Conservation (phyloP, 2,113 vertebrate genomes). For the Ameiurus melas region DNA sequence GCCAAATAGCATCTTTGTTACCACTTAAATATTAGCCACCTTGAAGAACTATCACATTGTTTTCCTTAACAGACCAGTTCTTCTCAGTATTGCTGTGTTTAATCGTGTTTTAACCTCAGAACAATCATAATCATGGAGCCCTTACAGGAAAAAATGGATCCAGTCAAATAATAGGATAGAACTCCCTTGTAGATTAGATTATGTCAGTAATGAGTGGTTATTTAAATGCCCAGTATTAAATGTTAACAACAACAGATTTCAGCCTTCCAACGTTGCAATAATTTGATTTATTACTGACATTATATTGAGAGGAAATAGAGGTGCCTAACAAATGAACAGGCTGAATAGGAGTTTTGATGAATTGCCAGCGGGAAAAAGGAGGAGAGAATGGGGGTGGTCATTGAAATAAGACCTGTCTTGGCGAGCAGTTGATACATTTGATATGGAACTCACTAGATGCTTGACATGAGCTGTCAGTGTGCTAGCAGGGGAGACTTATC, state of each 20-base stretch:
- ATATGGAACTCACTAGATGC: slow-evolving; percentile 69
- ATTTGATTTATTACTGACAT: slow-evolving; percentile 39
- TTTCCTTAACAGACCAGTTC: slow-evolving; percentile 3
- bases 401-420: slow-evolving; percentile 58
- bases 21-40: slow-evolving; percentile 17
- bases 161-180: neutral
- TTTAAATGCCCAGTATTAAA: neutral
- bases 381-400: slow-evolving; percentile 41
- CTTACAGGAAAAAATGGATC: neutral
- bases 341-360: slow-evolving; percentile 51
- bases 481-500: slow-evolving; percentile 81
- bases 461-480: slow-evolving; percentile 78
- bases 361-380: slow-evolving; percentile 32
- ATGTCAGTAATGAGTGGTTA: neutral
- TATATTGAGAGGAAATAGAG: slow-evolving; percentile 48
- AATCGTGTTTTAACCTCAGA: slow-evolving; percentile 3
- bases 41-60: neutral
- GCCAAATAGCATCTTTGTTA: slow-evolving; percentile 25
- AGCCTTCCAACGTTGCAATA: neutral
- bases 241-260: slow-evolving; percentile 1
- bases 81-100: neutral
- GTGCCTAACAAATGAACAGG: slow-evolving; percentile 42
- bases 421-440: slow-evolving; percentile 72
- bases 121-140: neutral
- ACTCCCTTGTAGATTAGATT: neutral